These are phyloP conservation scores for Lasioglossum baleicum DNA, from an alignment of 1,140 invertebrate species.

Conservation along the genomic window DNA sequence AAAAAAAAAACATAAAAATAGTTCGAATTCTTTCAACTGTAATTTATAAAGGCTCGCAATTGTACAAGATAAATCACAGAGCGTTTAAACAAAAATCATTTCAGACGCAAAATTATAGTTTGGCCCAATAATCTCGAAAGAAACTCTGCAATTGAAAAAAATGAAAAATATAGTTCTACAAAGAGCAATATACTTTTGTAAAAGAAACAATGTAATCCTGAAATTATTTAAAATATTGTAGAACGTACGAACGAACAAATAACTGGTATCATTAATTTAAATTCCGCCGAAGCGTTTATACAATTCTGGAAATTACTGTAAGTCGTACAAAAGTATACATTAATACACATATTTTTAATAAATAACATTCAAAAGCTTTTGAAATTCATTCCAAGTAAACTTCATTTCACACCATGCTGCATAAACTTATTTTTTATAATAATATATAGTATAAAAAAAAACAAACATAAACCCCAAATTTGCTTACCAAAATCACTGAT, in stretches of 20 bases:
- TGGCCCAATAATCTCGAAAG: neutral
- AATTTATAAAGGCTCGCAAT: neutral
- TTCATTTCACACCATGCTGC: constrained; percentile 31
- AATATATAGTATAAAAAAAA: neutral
- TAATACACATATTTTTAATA: constrained; percentile 15
- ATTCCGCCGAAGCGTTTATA: neutral
- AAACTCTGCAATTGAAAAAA: neutral
- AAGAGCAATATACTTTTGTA: neutral
- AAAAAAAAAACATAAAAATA: neutral
- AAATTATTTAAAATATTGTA: neutral
- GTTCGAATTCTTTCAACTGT: constrained; percentile 14
- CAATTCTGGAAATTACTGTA: neutral
- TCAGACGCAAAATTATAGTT: constrained; percentile 3
- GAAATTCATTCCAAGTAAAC: constrained; percentile 27
- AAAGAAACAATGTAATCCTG: neutral
- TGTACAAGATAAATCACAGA: neutral
- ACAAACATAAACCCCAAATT: constrained; percentile 6
- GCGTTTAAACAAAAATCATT: neutral
- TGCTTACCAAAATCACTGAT: neutral
- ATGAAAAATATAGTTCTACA: neutral
- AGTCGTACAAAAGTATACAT: constrained; percentile 8
- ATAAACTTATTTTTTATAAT: constrained; percentile 4
- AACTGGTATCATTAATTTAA: constrained; percentile 1
- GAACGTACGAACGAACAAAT: neutral
- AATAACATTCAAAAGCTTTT: constrained; percentile 20